phyloP scores from a whole-genome alignment of 2,888 invertebrate genomes.

The Oligia latruncula region DNA sequence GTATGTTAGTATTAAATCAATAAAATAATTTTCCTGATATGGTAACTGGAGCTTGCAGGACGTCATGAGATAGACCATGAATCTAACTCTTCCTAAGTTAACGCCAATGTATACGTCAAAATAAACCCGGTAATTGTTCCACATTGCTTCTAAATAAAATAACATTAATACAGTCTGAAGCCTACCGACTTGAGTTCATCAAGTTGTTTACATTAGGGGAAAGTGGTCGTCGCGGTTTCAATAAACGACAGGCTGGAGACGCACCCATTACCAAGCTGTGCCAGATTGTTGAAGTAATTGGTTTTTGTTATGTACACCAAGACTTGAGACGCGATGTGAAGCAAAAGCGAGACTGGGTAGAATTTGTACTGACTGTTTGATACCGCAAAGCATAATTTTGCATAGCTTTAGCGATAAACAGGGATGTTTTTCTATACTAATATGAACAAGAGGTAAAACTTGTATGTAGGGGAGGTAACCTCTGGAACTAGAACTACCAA shows the following conservation, averaged over 20 bases:
- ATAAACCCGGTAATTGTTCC: background rate
- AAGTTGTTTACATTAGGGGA: constrained; percentile 6
- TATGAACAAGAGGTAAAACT: no score
- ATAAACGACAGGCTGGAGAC: constrained; percentile 8
- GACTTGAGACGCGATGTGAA: background rate
- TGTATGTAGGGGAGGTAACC: no score
- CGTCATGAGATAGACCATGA: background rate
- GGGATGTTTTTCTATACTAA: background rate
- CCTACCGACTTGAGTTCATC: background rate
- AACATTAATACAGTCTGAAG: background rate
- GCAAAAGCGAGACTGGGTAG: background rate
- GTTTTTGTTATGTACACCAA: constrained; percentile 15
- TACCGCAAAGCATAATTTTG: background rate
- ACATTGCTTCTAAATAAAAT: background rate
- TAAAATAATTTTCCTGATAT: background rate
- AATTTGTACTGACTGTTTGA: background rate
- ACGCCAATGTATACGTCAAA: background rate
- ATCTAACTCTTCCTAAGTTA: background rate
- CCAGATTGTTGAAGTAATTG: constrained; percentile 27
- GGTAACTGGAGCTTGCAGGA: background rate
- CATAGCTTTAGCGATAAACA: background rate
- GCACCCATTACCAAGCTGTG: constrained; percentile 17
- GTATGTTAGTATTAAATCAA: background rate
- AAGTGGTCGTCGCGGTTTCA: constrained; percentile 16
- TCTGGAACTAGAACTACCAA: no score